Percentiles rank a stretch among this genome's conserved stretches.
phyloP scores from a whole-genome alignment of 2,113 vertebrate genomes.

The Neolamprologus devosi region DNA sequence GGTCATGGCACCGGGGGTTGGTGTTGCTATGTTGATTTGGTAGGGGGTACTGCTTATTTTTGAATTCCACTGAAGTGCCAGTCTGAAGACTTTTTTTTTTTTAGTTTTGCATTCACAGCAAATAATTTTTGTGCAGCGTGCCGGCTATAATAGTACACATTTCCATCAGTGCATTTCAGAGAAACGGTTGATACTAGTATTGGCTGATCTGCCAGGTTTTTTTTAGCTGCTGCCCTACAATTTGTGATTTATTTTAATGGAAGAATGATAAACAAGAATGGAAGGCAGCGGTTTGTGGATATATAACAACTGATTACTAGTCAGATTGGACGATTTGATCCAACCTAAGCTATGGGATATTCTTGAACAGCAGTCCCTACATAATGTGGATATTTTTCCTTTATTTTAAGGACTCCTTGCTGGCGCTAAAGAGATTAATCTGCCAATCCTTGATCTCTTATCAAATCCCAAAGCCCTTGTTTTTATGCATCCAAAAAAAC shows the following conservation, averaged over 20 bases:
- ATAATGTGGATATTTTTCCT: neutral
- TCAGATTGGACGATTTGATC: neutral
- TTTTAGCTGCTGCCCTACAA: neutral
- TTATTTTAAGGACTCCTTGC: neutral
- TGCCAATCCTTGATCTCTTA: neutral
- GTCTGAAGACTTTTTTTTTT: neutral
- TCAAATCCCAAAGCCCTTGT: slow-evolving; percentile 33
- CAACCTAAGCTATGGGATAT: neutral
- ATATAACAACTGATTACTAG: neutral
- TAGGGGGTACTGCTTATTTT: slow-evolving; percentile 42
- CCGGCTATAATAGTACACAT: neutral
- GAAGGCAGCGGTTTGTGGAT: neutral
- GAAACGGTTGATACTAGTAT: neutral
- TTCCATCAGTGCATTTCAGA: neutral
- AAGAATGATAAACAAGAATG: neutral
- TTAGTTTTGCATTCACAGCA: neutral
- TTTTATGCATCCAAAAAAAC: slow-evolving; percentile 3
- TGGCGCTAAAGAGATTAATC: slow-evolving; percentile 37
- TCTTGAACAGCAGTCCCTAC: neutral
- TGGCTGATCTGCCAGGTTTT: neutral
- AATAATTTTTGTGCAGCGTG: neutral
- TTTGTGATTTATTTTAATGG: neutral
- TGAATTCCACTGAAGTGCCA: slow-evolving; percentile 41
- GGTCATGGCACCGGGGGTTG: slow-evolving; percentile 1
- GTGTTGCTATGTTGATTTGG: slow-evolving; percentile 3